Conservation (phyloP, 2,797 vertebrate species). For the Pangasius mekongensis region DNA sequence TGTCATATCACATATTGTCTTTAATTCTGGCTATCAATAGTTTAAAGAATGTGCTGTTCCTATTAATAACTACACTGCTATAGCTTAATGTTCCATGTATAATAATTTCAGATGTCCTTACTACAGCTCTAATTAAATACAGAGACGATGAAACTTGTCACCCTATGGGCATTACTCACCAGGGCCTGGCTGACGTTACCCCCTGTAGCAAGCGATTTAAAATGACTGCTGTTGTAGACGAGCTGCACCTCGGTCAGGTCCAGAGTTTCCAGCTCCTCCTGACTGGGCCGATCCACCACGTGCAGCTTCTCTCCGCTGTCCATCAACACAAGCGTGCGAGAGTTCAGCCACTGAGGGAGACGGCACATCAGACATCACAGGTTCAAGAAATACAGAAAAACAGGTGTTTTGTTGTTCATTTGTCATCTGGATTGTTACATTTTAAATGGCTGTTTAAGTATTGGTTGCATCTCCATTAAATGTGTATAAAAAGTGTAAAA, state of each 20-base stretch:
- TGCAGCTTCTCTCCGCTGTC: slow-evolving; percentile 94
- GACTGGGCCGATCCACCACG: slow-evolving; percentile 90
- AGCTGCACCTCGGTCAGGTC: slow-evolving; percentile 94
- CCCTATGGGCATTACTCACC: slow-evolving; percentile 73
- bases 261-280: slow-evolving; percentile 88
- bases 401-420: neutral
- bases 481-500: neutral
- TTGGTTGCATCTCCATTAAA: neutral
- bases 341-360: slow-evolving; percentile 89
- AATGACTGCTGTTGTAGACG: slow-evolving; percentile 97
- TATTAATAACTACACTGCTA: neutral
- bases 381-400: neutral
- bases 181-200: slow-evolving; percentile 96
- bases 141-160: neutral
- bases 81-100: neutral
- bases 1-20: neutral
- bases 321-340: slow-evolving; percentile 88
- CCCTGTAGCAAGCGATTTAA: slow-evolving; percentile 95
- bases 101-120: neutral
- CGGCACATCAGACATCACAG: neutral
- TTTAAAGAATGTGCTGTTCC: neutral
- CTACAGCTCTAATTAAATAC: neutral
- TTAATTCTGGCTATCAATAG: neutral
- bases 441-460: neutral
- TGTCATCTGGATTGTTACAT: neutral